Percentiles rank a stretch among this genome's conserved stretches.
Conservation (phyloP, 1,140 invertebrate species). For the Dendroctonus valens region DNA sequence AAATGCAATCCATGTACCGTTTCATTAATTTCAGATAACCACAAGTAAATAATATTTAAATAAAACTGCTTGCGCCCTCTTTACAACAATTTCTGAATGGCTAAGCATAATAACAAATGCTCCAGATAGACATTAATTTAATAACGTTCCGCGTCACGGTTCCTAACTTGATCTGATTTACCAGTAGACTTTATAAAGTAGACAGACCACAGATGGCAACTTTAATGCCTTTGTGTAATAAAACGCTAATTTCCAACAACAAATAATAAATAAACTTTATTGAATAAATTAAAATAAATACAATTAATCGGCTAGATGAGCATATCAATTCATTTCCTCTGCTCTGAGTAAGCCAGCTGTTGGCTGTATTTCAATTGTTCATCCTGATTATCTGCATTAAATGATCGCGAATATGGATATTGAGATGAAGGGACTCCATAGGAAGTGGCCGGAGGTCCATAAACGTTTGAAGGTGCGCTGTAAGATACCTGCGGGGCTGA, state of each 20-base stretch:
- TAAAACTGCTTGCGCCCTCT: no score
- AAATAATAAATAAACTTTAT: constrained; percentile 6
- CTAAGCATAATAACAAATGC: no score
- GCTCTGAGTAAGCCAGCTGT: constrained; percentile 29
- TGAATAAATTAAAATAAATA: constrained; percentile 26
- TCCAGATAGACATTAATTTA: no score
- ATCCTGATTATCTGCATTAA: constrained; percentile 16
- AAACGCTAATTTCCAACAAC: no score
- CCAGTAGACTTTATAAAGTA: neutral
- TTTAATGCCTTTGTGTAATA: neutral
- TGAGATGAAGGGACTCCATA: constrained; percentile 35
- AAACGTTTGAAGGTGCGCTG: constrained; percentile 27
- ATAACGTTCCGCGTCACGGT: no score
- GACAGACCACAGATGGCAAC: constrained; percentile 4
- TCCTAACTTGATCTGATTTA: no score
- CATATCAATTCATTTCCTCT: constrained; percentile 14
- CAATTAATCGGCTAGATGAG: neutral
- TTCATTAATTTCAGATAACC: no score
- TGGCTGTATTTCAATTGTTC: constrained; percentile 23
- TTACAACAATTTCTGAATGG: no score
- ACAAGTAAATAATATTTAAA: no score
- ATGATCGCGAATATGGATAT: constrained; percentile 40
- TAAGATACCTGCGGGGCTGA: constrained; percentile 11
- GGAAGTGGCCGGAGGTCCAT: constrained; percentile 32
- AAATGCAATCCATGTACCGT: no score